Conservation (phyloP, 2,113 vertebrate species). For the Salvator merianae region DNA sequence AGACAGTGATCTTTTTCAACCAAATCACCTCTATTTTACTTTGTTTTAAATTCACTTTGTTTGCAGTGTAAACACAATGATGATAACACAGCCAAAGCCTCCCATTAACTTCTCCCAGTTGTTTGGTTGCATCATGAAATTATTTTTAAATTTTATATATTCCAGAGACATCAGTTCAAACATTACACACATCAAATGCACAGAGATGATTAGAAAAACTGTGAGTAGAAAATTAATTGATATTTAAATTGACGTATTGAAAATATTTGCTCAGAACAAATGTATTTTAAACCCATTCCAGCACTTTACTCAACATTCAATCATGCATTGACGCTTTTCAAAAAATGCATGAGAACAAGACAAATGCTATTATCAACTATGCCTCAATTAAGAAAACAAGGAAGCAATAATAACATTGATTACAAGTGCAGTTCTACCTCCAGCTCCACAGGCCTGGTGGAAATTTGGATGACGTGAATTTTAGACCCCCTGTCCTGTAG, state of each 20-base stretch:
- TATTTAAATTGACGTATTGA: not conserved
- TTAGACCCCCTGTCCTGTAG: too few relatives aligned
- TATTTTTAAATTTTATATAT: conserved; percentile 2
- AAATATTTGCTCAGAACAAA: not conserved
- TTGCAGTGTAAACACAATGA: too few relatives aligned
- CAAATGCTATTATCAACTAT: conserved; percentile 6
- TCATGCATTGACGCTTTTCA: not conserved
- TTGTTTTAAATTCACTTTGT: too few relatives aligned
- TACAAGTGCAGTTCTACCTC: too few relatives aligned
- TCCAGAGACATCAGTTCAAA: not conserved
- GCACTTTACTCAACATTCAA: not conserved
- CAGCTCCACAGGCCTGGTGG: too few relatives aligned
- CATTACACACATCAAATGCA: not conserved
- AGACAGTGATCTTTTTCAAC: too few relatives aligned
- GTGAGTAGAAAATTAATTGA: not conserved
- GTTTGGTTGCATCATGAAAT: not conserved
- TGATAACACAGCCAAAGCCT: too few relatives aligned
- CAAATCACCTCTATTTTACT: too few relatives aligned
- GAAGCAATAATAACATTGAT: not conserved
- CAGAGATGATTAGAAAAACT: not conserved
- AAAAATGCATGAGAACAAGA: not conserved
- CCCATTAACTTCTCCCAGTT: too few relatives aligned
- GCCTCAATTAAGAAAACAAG: not conserved
- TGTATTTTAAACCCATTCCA: not conserved
- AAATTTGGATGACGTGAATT: too few relatives aligned